Percentiles rank a stretch among this genome's conserved stretches.
Evolutionary conservation across 2,888 invertebrate species (phyloP).

Genomic region (Metallyticus violacea): DNA sequence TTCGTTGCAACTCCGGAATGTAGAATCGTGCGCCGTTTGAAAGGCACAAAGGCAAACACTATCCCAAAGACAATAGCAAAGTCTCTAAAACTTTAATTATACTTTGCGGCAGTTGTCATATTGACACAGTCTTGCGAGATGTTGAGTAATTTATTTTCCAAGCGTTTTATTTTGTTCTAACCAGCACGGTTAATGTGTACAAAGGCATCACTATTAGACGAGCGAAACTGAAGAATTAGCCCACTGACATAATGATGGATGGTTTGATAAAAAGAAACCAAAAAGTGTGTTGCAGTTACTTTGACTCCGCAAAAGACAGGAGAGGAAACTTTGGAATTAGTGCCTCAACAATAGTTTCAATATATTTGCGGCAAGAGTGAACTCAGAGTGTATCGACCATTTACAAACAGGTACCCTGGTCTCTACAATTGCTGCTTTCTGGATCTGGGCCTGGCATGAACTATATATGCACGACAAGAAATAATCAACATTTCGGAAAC

Average conservation of each 20-base stretch:
- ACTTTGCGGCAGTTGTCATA: neutral
- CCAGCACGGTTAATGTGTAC: neutral
- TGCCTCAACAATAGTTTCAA: no score
- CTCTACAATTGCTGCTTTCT: no score
- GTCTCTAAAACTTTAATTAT: neutral
- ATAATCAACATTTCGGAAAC: no score
- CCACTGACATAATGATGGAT: conserved; percentile 14
- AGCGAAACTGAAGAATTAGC: neutral
- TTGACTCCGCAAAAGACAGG: no score
- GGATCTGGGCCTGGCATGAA: no score
- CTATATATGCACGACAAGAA: no score
- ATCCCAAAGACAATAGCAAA: neutral
- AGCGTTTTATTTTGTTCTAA: neutral
- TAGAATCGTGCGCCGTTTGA: neutral
- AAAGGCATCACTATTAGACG: conserved; percentile 1
- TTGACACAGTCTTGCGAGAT: neutral
- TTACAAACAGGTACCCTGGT: no score
- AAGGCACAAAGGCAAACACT: neutral
- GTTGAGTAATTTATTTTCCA: conserved; percentile 11
- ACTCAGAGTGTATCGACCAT: no score
- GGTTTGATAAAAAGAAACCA: conserved; percentile 1
- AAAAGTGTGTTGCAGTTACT: no score
- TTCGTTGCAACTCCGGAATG: neutral
- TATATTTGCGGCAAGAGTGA: no score
- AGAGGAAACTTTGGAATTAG: no score